Evolutionary conservation across 2,888 invertebrate genomes (phyloP), one percentile per base, ranked within the genome.

Genomic region (Campoletis raptor): DNA sequence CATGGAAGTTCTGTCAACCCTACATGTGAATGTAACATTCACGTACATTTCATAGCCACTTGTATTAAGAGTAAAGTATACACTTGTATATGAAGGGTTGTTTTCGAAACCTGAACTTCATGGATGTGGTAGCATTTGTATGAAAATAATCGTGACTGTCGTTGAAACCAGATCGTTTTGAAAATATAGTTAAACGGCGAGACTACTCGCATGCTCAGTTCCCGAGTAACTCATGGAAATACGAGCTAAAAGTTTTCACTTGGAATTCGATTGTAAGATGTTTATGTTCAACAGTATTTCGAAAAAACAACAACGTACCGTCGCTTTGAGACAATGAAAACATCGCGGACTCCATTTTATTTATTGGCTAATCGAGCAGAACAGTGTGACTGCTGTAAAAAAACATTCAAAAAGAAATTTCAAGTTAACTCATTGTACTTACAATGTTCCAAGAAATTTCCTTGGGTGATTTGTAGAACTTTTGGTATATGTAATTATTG

Each of bases 221-320:
- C 76, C 80, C 84, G 52, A 84, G 86, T 84, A 87, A 87, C 86
- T 86, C 81, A 84, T 3, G 69, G 67, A n/a, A n/a, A n/a, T 80
- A 57, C 12, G 57, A 24, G 48, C 15, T 0, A 12, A 61, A 74
- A 78, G 67, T 81, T 74, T 73, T 66, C 30, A 64, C 67, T 40
- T 64, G 66, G 24, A 37, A 21, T 57, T 73, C 78, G 48, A 67
- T 78, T 54, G 15, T 30, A n/a, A 37, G 74, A 52, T 81, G 48
- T 45, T 30, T 45, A 54, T 69, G 37, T 37, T 15, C 18, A 9
- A 21, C 36, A 40, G 42, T 18, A 77, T 66, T 66, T 78, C 48
- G 3, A 30, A 24, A 69, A 45, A 45, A 69, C 21, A 69, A 45
- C 21, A 24, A 24, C 24, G 24, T 9, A 12, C 37, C 37, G 37